phyloP scores from a whole-genome alignment of 2,113 vertebrate species.

The Phylloscopus trochiloides region DNA sequence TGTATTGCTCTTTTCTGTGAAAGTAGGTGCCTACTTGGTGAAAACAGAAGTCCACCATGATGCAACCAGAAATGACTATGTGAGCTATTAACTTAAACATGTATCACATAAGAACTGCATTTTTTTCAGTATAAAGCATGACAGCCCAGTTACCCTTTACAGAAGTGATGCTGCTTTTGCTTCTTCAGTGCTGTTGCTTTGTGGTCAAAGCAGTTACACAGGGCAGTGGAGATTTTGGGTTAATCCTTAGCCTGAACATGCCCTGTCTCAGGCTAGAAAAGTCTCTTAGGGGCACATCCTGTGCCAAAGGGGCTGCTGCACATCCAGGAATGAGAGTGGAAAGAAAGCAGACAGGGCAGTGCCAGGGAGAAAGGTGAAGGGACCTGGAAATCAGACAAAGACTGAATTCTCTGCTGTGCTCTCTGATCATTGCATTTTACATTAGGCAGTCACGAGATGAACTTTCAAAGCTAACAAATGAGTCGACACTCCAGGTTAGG shows the following conservation, averaged over 20 bases:
- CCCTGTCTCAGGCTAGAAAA: background rate
- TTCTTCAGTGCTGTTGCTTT: background rate
- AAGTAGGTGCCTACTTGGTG: background rate
- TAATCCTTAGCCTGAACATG: background rate
- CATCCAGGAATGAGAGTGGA: background rate
- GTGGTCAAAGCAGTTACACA: background rate
- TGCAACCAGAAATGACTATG: background rate
- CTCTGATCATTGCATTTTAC: background rate
- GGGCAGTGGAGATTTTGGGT: background rate
- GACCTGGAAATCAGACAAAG: background rate
- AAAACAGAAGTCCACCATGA: background rate
- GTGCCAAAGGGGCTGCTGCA: background rate
- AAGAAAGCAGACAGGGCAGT: background rate
- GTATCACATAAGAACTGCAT: background rate
- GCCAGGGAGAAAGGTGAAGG: background rate
- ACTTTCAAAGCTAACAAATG: background rate
- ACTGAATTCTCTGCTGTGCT: background rate
- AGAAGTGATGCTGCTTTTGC: background rate
- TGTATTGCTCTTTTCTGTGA: background rate
- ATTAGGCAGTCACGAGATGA: background rate
- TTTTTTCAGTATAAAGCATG: background rate
- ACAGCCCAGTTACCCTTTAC: background rate
- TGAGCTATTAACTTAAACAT: background rate
- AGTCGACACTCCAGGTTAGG: background rate
- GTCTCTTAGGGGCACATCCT: background rate